Conservation (phyloP, 2,888 invertebrate genomes). For the Drosophila infuscata region DNA sequence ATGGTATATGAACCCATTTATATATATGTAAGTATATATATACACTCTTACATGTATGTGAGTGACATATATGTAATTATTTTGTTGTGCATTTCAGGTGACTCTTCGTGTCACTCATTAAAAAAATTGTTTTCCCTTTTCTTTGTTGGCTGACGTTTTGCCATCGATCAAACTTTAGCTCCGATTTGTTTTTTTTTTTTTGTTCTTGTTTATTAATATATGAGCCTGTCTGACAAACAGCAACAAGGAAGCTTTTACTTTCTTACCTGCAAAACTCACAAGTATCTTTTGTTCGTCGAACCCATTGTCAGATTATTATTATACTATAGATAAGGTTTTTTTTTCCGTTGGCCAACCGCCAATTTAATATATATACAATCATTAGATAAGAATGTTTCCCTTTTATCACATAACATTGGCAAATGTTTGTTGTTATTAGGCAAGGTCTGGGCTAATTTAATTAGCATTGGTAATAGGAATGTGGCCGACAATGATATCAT, state of each 20-base stretch:
- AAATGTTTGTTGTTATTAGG: constrained; percentile 22
- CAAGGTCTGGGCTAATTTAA: constrained; percentile 32
- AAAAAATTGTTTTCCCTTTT: constrained; percentile 6
- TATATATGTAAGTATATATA: neutral
- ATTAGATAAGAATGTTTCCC: constrained; percentile 34
- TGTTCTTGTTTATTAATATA: constrained; percentile 36
- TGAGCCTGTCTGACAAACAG: constrained; percentile 16
- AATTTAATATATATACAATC: constrained; percentile 11
- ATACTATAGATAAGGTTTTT: constrained; percentile 18
- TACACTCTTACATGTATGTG: neutral
- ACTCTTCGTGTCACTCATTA: constrained; percentile 21
- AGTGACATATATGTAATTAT: neutral
- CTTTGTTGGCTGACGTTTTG: constrained; percentile 18
- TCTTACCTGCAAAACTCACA: neutral
- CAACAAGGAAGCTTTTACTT: constrained; percentile 16
- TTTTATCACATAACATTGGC: constrained; percentile 30
- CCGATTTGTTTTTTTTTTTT: constrained; percentile 19
- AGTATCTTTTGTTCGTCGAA: constrained; percentile 13
- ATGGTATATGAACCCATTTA: neutral
- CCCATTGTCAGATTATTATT: constrained; percentile 16
- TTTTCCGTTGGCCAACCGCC: constrained; percentile 17
- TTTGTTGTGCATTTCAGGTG: constrained; percentile 9
- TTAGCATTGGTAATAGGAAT: neutral
- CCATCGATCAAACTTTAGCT: constrained; percentile 57
- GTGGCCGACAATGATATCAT: constrained; percentile 19